Evolutionary conservation across 1,140 invertebrate species (phyloP).

Genomic region (Drosophila rhopaloa): DNA sequence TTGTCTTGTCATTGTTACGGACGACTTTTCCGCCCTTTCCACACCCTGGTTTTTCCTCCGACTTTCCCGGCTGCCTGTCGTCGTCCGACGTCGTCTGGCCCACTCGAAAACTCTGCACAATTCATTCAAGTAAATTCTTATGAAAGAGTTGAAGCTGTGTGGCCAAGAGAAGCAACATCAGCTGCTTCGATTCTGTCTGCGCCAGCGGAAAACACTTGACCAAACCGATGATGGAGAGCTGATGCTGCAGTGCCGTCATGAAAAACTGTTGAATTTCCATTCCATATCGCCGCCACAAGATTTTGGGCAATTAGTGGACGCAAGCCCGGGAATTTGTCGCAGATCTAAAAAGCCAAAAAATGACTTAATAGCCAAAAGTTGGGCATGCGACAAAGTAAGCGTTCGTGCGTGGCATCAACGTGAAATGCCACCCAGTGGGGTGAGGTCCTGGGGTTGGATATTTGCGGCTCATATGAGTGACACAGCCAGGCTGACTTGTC

Average conservation of each 20-base stretch:
- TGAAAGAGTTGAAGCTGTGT: conserved; percentile 72
- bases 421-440: conserved; percentile 21
- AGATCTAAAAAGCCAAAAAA: conserved; percentile 82
- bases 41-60: background rate
- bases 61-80: conserved; percentile 3
- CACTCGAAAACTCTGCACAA: conserved; percentile 66
- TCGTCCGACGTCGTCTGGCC: conserved; percentile 16
- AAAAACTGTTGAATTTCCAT: conserved; percentile 47
- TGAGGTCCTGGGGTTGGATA: conserved; percentile 53
- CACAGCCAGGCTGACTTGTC: conserved; percentile 73
- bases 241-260: conserved; percentile 18
- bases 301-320: conserved; percentile 49
- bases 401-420: conserved; percentile 76
- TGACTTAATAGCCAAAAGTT: conserved; percentile 82
- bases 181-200: conserved; percentile 48
- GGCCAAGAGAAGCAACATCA: conserved; percentile 47
- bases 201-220: conserved; percentile 58
- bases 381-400: conserved; percentile 81
- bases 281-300: conserved; percentile 33
- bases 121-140: conserved; percentile 77
- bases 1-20: conserved; percentile 71
- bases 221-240: conserved; percentile 66
- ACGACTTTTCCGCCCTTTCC: conserved; percentile 10
- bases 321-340: conserved; percentile 66
- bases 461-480: conserved; percentile 79